Base-by-base conservation (phyloP, 1,140 invertebrate genomes). In the Reticulitermes speratus region DNA sequence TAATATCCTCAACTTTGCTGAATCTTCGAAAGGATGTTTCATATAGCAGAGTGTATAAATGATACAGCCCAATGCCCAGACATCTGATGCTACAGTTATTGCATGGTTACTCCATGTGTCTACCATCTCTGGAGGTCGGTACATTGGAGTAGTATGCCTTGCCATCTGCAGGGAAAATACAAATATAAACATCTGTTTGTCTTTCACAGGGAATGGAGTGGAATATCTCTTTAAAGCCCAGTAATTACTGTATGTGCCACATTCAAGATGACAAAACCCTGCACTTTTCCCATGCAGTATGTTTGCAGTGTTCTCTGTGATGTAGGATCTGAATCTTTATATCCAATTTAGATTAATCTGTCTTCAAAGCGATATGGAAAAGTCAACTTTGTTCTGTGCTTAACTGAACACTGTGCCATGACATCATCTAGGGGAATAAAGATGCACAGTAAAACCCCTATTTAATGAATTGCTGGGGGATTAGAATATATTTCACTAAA, bases 61-160 rank as follows among this genome's bases (percentile, higher is more conserved):
- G 85, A 99, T 94, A 91, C 99, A 99, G 12, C 99, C 99, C 38
- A 99, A 91, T 7, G 98, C 98, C 99, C 99, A 99, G 48, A 99
- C 94, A 92, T 99, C 99, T 8, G 96, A 94, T 30, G 96, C 94
- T 87, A 95, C 93, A 59, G 97, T 96, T 87, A 99, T 98, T 75
- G 96, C 95, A 91, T 96, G 96, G 91, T 99, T 99, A 89, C 96
- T 97, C 96, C 99, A 99, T 0, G 98, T 97, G 90, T 99, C 99
- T 85, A 99, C 92, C 94, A 99, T 98, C 93, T 99, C 98, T 44
- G 98, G 98, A 2, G 98, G 95, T 89, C 96, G 92, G 89, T 97
- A 97, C 96, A 97, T 97, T 0, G 96, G 96, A 2, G 96, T 97
- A 48, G 96, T 97, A 88, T 95, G 94, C 87, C 92, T 93, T 32